A percentile compares a stretch with the other conserved stretches of the same genome.
phyloP scores from a whole-genome alignment of 2,797 vertebrate species.

The Phyllotis vaccarum region DNA sequence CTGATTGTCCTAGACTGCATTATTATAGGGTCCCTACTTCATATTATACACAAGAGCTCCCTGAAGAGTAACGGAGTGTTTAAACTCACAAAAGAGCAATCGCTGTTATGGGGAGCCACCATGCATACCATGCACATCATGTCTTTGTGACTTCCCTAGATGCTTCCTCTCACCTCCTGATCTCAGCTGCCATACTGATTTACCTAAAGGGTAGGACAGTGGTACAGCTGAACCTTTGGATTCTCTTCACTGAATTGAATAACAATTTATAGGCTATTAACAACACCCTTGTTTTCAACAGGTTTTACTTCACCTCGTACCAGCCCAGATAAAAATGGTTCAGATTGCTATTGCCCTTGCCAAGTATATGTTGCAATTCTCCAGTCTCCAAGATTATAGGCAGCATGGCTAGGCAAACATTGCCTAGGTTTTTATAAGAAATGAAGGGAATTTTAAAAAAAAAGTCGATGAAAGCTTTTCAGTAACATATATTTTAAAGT shows the following conservation, averaged over 20 bases:
- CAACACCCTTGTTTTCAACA: neutral
- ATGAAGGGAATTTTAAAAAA: conserved; percentile 62
- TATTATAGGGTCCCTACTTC: neutral
- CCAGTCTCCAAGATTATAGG: neutral
- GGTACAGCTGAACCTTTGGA: neutral
- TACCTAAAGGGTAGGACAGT: neutral
- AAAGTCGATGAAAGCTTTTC: neutral
- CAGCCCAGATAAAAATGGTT: neutral
- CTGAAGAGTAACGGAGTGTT: neutral
- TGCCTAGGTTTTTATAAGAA: conserved; percentile 14
- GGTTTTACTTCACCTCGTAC: neutral
- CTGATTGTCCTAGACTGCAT: neutral
- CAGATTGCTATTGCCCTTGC: neutral
- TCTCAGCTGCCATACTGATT: neutral
- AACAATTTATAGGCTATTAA: neutral
- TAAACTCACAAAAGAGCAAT: neutral
- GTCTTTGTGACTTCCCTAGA: neutral
- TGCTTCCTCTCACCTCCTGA: neutral
- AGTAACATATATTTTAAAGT: conserved; percentile 53
- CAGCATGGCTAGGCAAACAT: neutral
- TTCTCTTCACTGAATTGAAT: neutral
- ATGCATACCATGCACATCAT: neutral
- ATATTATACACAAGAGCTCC: neutral
- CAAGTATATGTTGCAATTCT: conserved; percentile 6
- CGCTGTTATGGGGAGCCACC: neutral